phyloP scores from a whole-genome alignment of 2,113 vertebrate species.

The Formicarius rufipectus region DNA sequence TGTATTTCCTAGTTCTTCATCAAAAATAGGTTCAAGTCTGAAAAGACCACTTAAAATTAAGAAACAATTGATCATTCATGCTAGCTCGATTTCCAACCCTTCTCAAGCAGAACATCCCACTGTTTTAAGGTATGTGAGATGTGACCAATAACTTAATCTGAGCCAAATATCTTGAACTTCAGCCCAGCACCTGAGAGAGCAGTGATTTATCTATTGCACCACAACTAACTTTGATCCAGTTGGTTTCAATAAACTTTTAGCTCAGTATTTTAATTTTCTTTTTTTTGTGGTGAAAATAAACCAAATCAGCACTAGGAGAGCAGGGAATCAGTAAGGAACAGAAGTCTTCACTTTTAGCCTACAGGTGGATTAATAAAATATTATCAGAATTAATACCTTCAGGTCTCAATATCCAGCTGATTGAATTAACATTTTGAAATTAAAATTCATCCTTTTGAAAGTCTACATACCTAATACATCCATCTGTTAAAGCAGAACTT shows the following conservation, averaged over 20 bases:
- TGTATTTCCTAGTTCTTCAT: slow-evolving; percentile 32
- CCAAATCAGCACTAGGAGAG: not conserved
- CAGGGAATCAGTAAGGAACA: not conserved
- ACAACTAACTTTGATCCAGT: slow-evolving; percentile 21
- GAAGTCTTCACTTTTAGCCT: not conserved
- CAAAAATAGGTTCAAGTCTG: not conserved
- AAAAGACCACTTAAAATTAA: slow-evolving; percentile 37
- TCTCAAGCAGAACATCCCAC: slow-evolving; percentile 22
- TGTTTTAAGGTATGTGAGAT: not conserved
- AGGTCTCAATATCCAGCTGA: not conserved
- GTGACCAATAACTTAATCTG: not conserved
- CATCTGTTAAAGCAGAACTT: not conserved
- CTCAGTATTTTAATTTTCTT: not conserved
- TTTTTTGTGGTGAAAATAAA: slow-evolving; percentile 49
- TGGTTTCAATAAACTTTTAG: slow-evolving; percentile 29
- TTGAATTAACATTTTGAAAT: not conserved
- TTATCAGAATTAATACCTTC: not conserved
- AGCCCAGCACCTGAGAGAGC: not conserved
- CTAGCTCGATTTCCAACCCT: not conserved
- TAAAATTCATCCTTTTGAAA: not conserved
- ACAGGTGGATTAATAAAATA: not conserved
- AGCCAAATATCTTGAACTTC: slow-evolving; percentile 37
- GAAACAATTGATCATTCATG: slow-evolving; percentile 8
- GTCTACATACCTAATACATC: not conserved
- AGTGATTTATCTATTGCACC: slow-evolving; percentile 26